A percentile compares a stretch with the other conserved stretches of the same genome.
phyloP scores from a whole-genome alignment of 2,797 vertebrate species.

The Sus cebifrons region DNA sequence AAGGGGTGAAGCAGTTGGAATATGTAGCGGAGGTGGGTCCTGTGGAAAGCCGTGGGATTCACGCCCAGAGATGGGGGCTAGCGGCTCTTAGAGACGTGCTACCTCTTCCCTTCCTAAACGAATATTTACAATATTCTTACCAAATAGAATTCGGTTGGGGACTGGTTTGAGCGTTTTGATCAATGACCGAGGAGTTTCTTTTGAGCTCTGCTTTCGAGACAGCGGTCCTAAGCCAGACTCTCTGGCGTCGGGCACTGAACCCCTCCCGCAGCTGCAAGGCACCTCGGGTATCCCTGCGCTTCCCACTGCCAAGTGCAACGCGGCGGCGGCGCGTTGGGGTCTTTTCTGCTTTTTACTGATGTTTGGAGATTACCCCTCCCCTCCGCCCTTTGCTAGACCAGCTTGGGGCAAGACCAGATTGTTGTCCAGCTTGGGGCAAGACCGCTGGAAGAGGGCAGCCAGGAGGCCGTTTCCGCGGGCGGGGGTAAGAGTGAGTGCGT shows the following conservation, averaged over 20 bases:
- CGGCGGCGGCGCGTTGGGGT: not conserved
- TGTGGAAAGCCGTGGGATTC: slow-evolving; percentile 63
- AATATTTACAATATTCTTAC: not conserved
- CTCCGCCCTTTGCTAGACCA: not conserved
- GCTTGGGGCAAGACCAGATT: not conserved
- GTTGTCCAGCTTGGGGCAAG: not conserved
- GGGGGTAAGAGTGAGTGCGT: not conserved
- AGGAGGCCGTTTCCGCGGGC: not conserved
- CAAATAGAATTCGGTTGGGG: not conserved
- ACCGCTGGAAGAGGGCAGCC: not conserved
- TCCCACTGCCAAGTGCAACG: not conserved
- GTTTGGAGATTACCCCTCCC: not conserved
- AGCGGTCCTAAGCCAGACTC: not conserved
- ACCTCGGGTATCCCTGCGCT: slow-evolving; percentile 64
- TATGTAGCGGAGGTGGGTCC: not conserved
- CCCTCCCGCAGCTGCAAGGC: not conserved
- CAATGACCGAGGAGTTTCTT: not conserved
- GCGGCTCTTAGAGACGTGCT: not conserved
- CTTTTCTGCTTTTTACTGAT: not conserved
- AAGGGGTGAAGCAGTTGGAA: not conserved
- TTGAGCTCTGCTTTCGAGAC: not conserved
- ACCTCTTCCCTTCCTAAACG: not conserved
- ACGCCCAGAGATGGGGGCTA: not conserved
- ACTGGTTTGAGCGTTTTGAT: not conserved
- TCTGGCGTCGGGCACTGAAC: accelerated